Evolutionary conservation across 1,140 invertebrate species (phyloP), one percentile per base, ranked within the genome.

Genomic region (Zaprionus gabonicus): DNA sequence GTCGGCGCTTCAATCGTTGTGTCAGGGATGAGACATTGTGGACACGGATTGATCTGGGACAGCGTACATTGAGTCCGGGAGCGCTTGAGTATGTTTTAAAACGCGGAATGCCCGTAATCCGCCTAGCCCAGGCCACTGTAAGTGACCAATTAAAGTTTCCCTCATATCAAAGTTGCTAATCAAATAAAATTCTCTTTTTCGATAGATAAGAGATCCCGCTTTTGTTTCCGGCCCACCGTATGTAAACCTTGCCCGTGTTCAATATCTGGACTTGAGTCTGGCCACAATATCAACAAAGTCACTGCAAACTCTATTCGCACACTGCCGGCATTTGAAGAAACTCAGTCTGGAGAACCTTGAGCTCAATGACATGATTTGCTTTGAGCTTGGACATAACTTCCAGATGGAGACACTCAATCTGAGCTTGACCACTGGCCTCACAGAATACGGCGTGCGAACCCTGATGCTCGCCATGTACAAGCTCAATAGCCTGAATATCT

Each of bases 251-350:
- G 34, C 57, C 5, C 84, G 83, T 13, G 90, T 98, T 9, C 96
- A 97, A 86, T 98, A 96, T 93, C 93, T 98, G 69, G 97, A 98
- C 93, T 93, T 98, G 3, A 97, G 96, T 85, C 97, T 98, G 95
- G 94, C 95, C 4, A 93, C 95, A 1, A 94, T 97, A 23, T 94
- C 94, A 6, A 53, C 92, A 1, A 64, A 93, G 15, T 95, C 95
- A 49, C 93, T 98, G 36, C 94, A 94, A 36, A 85, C 93, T 17
- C 85, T 98, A 7, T 93, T 98, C 15, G 92, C 91, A 1, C 94
- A 94, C 13, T 98, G 97, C 93, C 93, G 93, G 20, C 94, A 94
- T 34, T 93, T 98, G 25, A 95, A 95, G 80, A 98, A 98, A 93
- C 92, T 98, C 2, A 98, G 97, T 80, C 87, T 98, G 53, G 97